phyloP scores from a whole-genome alignment of 2,888 invertebrate genomes.

The Gisinianus flammeolus region DNA sequence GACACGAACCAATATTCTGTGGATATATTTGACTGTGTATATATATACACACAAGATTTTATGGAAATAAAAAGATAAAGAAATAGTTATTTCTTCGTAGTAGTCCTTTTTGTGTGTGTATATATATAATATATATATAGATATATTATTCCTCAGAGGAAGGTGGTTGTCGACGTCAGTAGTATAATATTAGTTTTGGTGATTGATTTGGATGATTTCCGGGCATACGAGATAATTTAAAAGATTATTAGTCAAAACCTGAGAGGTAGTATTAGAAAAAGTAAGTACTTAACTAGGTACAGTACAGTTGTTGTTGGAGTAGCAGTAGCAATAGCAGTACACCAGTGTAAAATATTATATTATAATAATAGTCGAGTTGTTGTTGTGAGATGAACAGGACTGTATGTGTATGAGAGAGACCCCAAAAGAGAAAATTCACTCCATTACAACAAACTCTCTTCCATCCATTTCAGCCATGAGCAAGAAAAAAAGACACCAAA shows the following conservation, averaged over 20 bases:
- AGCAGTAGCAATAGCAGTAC: background rate
- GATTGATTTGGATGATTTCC: background rate
- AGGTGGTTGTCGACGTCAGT: background rate
- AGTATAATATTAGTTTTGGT: background rate
- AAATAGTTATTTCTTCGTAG: too few species aligned
- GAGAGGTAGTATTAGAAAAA: background rate
- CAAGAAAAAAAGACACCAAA: slow-evolving; percentile 7
- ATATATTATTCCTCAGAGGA: too few species aligned
- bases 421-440: slow-evolving; percentile 8
- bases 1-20: too few species aligned
- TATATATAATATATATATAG: too few species aligned
- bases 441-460: slow-evolving; percentile 12
- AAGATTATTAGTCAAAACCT: background rate
- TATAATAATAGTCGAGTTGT: background rate
- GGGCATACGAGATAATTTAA: background rate
- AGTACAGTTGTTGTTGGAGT: background rate
- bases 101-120: too few species aligned
- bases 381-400: slow-evolving; percentile 12
- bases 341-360: background rate
- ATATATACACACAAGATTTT: too few species aligned
- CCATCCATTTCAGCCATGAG: slow-evolving; percentile 28
- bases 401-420: slow-evolving; percentile 2
- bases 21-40: too few species aligned
- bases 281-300: background rate
- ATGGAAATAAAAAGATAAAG: too few species aligned